phyloP scores from a whole-genome alignment of 2,888 invertebrate genomes.

The Hydraecia micacea region DNA sequence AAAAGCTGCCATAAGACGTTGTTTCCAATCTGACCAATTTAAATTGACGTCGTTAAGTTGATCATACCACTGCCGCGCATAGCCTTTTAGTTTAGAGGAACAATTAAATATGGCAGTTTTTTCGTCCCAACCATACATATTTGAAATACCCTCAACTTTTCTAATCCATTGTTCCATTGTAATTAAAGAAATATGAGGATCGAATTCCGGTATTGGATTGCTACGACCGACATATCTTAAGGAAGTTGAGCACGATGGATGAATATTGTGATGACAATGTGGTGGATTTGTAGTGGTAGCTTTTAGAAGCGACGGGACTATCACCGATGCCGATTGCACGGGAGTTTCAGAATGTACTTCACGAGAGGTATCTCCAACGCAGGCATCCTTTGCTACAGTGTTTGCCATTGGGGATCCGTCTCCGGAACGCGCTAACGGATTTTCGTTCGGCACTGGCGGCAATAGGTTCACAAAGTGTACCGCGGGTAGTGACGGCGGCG shows the following conservation, averaged over 20 bases:
- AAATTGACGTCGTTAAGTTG: neutral
- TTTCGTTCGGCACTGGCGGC: neutral
- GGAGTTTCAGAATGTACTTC: neutral
- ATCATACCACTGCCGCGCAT: neutral
- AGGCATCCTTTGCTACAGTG: neutral
- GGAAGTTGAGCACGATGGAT: neutral
- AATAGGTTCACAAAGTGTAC: neutral
- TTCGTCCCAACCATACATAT: neutral
- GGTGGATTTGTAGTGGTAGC: neutral
- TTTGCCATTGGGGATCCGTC: neutral
- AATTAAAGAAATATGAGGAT: neutral
- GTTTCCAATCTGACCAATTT: neutral
- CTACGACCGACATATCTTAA: neutral
- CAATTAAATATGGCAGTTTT: neutral
- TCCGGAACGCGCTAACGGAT: neutral
- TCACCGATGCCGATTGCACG: neutral
- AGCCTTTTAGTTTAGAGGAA: neutral
- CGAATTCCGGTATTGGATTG: neutral
- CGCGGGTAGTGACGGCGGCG: neutral
- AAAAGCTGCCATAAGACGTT: neutral
- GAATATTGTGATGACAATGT: neutral
- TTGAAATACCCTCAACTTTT: neutral
- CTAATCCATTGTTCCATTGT: neutral
- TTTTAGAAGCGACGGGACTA: neutral
- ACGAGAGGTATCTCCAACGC: neutral